These are phyloP conservation scores for Thelaira solivaga DNA, from an alignment of 2,888 invertebrate genomes.

Conservation along the genomic window DNA sequence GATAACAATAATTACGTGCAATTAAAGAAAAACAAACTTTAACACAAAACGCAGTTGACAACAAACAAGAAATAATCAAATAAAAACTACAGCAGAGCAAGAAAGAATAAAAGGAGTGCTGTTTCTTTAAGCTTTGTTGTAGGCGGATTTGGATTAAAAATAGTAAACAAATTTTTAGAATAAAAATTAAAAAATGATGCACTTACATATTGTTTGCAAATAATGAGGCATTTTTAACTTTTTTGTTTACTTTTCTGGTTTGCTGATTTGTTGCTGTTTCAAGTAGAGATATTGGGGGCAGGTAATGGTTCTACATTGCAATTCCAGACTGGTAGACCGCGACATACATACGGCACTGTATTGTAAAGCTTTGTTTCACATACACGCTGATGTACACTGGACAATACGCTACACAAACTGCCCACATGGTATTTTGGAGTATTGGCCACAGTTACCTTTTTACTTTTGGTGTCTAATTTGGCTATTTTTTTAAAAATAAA, in stretches of 20 bases:
- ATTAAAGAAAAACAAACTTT: background rate
- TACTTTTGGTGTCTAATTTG: background rate
- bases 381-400: slow-evolving; percentile 68
- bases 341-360: slow-evolving; percentile 70
- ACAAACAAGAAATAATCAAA: background rate
- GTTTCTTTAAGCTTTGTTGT: no score
- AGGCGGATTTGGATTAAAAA: no score
- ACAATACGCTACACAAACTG: slow-evolving; percentile 68
- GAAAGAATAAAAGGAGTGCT: no score
- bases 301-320: slow-evolving; percentile 67
- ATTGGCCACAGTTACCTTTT: slow-evolving; percentile 22
- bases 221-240: no score
- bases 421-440: slow-evolving; percentile 67
- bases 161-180: no score
- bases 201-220: slow-evolving; percentile 15
- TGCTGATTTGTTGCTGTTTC: background rate
- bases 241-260: no score
- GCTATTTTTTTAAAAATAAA: slow-evolving; percentile 11
- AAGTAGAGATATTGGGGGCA: slow-evolving; percentile 22
- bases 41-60: background rate
- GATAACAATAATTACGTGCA: slow-evolving; percentile 41
- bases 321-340: slow-evolving; percentile 73
- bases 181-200: no score
- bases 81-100: no score
- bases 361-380: slow-evolving; percentile 69